These are phyloP conservation scores for Decapterus maruadsi DNA, from an alignment of 2,797 vertebrate species.

Conservation along the genomic window DNA sequence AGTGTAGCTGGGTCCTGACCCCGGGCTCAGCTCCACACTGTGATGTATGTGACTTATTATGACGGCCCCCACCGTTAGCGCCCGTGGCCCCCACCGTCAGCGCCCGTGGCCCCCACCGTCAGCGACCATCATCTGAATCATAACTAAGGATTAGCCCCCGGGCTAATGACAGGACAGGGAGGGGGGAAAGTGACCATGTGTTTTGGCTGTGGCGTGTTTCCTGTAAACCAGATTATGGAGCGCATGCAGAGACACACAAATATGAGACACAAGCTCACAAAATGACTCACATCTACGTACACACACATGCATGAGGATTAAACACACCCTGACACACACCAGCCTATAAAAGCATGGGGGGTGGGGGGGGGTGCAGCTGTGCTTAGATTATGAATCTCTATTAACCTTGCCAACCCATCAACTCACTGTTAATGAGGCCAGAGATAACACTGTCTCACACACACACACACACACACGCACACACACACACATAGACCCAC, in stretches of 20 bases:
- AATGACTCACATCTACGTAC: constrained; percentile 54
- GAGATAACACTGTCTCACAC: constrained; percentile 48
- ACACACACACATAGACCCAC: constrained; percentile 4
- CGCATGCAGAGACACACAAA: constrained; percentile 65
- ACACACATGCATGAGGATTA: constrained; percentile 63
- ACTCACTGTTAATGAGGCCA: constrained; percentile 75
- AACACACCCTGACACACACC: constrained; percentile 52
- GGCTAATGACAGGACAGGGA: constrained; percentile 77
- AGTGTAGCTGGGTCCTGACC: constrained; percentile 23
- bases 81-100: too few relatives aligned
- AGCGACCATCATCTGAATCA: constrained; percentile 86
- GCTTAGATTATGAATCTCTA: constrained; percentile 82
- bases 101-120: constrained; percentile 74
- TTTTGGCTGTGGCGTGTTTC: constrained; percentile 72
- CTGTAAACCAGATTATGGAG: constrained; percentile 81
- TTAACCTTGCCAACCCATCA: constrained; percentile 79
- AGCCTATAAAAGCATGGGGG: constrained; percentile 53
- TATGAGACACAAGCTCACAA: constrained; percentile 52
- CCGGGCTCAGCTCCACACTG: constrained; percentile 53
- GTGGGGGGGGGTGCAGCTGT: constrained; percentile 63
- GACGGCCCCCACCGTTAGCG: too few relatives aligned
- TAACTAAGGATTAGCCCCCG: constrained; percentile 80
- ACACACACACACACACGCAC: constrained; percentile 28
- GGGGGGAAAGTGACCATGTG: constrained; percentile 71
- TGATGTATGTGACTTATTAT: constrained; percentile 86